Conservation (phyloP, 1,140 invertebrate species). For the Orchesella cincta region DNA sequence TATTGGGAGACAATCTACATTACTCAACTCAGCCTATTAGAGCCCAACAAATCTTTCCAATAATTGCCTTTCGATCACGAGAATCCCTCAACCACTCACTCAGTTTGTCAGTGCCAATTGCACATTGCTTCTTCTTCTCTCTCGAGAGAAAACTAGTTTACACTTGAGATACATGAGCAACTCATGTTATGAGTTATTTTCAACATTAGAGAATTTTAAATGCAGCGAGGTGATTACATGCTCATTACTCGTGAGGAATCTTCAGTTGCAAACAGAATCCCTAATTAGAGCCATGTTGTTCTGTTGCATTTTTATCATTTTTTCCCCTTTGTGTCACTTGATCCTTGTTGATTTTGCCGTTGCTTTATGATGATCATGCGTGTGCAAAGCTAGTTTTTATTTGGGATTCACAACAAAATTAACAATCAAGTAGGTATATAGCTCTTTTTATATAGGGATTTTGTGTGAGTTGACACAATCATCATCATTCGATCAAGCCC, state of each 20-base stretch:
- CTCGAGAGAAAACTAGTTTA: background rate
- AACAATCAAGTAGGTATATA: background rate
- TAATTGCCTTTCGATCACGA: background rate
- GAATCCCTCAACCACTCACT: too few relatives aligned
- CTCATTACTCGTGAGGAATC: conserved; percentile 9
- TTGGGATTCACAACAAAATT: too few relatives aligned
- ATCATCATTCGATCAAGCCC: background rate
- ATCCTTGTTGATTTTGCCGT: background rate
- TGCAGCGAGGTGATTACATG: background rate
- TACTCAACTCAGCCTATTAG: background rate
- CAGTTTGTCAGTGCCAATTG: too few relatives aligned
- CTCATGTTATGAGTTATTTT: background rate
- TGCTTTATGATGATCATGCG: background rate
- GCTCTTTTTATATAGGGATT: background rate
- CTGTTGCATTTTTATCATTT: background rate
- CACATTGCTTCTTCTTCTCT: too few relatives aligned
- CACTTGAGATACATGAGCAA: background rate
- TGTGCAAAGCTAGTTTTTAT: too few relatives aligned
- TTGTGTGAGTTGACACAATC: background rate
- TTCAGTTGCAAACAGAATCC: background rate
- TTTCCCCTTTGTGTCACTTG: background rate
- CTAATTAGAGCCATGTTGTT: background rate
- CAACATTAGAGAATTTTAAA: conserved; percentile 1
- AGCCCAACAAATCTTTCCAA: background rate
- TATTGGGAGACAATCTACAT: background rate